Evolutionary conservation across 2,888 invertebrate species (phyloP).

Genomic region (Eubasilissa splendida): DNA sequence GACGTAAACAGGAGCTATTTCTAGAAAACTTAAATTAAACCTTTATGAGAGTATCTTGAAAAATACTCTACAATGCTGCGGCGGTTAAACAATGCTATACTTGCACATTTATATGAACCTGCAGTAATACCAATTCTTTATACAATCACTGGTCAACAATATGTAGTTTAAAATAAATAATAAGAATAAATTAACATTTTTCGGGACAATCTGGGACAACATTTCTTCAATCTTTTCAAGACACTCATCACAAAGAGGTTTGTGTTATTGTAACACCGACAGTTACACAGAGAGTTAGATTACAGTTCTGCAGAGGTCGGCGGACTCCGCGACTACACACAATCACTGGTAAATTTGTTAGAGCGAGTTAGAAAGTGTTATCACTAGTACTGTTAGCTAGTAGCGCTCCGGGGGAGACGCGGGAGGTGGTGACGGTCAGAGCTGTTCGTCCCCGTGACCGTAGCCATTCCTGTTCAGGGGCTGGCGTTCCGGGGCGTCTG

Average conservation of each 20-base stretch:
- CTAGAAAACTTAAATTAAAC: conserved; percentile 5
- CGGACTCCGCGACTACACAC: not conserved
- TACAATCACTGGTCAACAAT: not conserved
- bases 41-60: conserved; percentile 22
- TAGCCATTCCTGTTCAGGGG: conserved; percentile 85
- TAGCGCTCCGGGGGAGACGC: conserved; percentile 61
- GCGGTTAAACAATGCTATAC: not conserved
- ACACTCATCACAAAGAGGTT: conserved; percentile 24
- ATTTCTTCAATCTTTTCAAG: conserved; percentile 32
- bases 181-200: conserved; percentile 23
- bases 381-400: conserved; percentile 38
- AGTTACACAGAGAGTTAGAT: not conserved
- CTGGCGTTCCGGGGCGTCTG: conserved; percentile 86
- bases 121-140: not conserved
- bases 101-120: not conserved
- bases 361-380: conserved; percentile 27
- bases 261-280: conserved; percentile 6
- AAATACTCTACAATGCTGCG: not conserved
- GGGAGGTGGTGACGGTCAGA: conserved; percentile 72
- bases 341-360: conserved; percentile 29
- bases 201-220: not conserved
- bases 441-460: conserved; percentile 83
- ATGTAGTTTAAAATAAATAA: not conserved
- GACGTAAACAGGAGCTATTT: not conserved
- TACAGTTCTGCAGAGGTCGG: not conserved